Evolutionary conservation across 2,113 vertebrate species (phyloP).

Genomic region (Deroptyus accipitrinus): DNA sequence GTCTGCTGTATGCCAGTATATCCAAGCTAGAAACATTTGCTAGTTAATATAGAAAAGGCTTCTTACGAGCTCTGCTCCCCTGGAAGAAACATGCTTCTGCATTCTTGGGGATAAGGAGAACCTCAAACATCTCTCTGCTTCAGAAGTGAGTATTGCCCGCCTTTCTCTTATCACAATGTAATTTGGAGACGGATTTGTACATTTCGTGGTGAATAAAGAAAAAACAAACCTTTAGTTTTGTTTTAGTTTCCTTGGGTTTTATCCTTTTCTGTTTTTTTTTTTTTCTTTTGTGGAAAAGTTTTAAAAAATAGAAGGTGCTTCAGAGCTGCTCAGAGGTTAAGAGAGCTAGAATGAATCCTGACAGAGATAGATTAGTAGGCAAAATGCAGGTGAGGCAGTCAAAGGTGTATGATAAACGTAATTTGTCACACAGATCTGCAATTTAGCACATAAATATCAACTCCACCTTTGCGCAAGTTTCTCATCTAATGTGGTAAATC

Average conservation of each 20-base stretch:
- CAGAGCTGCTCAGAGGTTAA: slow-evolving; percentile 42
- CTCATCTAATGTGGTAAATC: neutral
- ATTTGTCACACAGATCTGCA: slow-evolving; percentile 52
- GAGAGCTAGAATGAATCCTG: slow-evolving; percentile 50
- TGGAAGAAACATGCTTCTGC: neutral
- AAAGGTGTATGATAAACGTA: slow-evolving; percentile 55
- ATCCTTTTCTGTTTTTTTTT: neutral
- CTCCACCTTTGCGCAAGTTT: neutral
- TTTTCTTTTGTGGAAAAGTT: neutral
- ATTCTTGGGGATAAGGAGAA: neutral
- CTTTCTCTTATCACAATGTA: neutral
- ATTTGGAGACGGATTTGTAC: neutral
- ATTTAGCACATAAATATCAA: slow-evolving; percentile 24
- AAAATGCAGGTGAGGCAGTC: slow-evolving; percentile 37
- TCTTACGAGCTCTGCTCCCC: neutral
- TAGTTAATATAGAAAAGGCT: neutral
- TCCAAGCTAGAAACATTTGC: neutral
- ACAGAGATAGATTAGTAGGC: slow-evolving; percentile 45
- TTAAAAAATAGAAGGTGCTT: slow-evolving; percentile 19
- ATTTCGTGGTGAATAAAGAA: neutral
- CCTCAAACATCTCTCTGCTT: neutral
- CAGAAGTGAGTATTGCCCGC: neutral
- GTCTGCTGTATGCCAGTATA: neutral
- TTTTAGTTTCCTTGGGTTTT: neutral
- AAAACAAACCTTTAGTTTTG: neutral